phyloP scores from a whole-genome alignment of 2,797 vertebrate species.

The Periophthalmus magnuspinnatus region DNA sequence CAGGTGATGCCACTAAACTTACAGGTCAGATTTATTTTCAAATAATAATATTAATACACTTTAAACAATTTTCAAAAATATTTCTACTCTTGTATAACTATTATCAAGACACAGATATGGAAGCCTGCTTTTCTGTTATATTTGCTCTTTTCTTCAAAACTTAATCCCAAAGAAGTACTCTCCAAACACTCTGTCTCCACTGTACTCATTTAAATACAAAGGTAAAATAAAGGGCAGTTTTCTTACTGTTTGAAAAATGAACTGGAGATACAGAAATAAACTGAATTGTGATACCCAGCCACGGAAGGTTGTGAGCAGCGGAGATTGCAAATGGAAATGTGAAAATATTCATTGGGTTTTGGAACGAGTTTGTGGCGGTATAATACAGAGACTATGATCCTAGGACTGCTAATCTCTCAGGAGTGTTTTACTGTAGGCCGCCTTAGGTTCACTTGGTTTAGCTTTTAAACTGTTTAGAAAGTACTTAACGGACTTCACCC shows the following conservation, averaged over 20 bases:
- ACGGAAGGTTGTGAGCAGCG: slow-evolving; percentile 48
- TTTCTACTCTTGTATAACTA: not conserved
- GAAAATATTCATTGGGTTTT: slow-evolving; percentile 76
- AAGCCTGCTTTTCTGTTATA: not conserved
- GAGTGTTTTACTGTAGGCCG: slow-evolving; percentile 66
- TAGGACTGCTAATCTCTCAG: slow-evolving; percentile 72
- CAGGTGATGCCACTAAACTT: too few relatives aligned
- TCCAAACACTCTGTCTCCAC: slow-evolving; percentile 2
- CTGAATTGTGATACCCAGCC: slow-evolving; percentile 39
- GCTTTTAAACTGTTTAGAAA: slow-evolving; percentile 48
- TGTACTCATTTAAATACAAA: slow-evolving; percentile 25
- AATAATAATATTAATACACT: too few relatives aligned
- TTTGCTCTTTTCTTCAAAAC: not conserved
- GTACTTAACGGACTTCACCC: too few relatives aligned
- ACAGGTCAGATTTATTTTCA: too few relatives aligned
- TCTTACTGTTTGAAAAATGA: slow-evolving; percentile 23
- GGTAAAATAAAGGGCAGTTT: slow-evolving; percentile 36
- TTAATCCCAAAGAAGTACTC: not conserved
- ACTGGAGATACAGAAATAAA: slow-evolving; percentile 24
- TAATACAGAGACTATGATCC: slow-evolving; percentile 67
- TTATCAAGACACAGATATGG: too few relatives aligned
- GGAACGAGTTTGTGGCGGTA: slow-evolving; percentile 57
- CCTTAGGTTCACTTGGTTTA: slow-evolving; percentile 45
- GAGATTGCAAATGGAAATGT: slow-evolving; percentile 71
- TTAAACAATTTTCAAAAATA: not conserved